Conservation (phyloP, 2,888 invertebrate species). For the Tyria jacobaeae region DNA sequence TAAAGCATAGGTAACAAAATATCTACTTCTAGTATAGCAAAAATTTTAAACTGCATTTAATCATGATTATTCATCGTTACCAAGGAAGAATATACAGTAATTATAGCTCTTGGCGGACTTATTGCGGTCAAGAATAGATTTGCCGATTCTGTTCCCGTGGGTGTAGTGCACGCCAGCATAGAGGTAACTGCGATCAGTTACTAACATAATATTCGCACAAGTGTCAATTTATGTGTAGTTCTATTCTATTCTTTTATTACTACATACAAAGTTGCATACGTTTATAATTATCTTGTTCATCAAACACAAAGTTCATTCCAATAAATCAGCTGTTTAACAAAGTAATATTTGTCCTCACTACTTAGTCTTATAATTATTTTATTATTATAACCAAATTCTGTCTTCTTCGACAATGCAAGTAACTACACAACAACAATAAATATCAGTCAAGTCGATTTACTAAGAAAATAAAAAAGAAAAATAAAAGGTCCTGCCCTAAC, state of each 20-base stretch:
- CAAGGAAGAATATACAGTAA: constrained; percentile 30
- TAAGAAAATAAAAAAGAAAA: too few relatives aligned
- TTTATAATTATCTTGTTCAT: not conserved
- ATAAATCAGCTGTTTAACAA: too few relatives aligned
- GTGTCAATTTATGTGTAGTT: not conserved
- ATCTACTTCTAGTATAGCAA: not conserved
- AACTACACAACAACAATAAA: too few relatives aligned
- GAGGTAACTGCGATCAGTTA: not conserved
- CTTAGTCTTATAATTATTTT: too few relatives aligned
- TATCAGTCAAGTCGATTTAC: too few relatives aligned
- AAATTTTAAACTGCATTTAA: constrained; percentile 7
- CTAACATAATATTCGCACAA: constrained; percentile 1
- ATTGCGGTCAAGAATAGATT: constrained; percentile 31
- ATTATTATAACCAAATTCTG: too few relatives aligned
- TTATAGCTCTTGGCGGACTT: constrained; percentile 27
- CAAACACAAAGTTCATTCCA: not conserved
- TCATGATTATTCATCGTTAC: constrained; percentile 28
- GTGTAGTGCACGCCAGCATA: too few relatives aligned
- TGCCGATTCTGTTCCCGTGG: constrained; percentile 25
- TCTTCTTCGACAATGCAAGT: too few relatives aligned
- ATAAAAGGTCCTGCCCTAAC: too few relatives aligned
- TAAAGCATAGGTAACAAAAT: not conserved
- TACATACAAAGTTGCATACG: not conserved
- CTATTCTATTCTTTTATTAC: not conserved
- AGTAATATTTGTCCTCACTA: too few relatives aligned